Evolutionary conservation across 2,888 invertebrate species (phyloP).

Genomic region (Tinea semifulvella): DNA sequence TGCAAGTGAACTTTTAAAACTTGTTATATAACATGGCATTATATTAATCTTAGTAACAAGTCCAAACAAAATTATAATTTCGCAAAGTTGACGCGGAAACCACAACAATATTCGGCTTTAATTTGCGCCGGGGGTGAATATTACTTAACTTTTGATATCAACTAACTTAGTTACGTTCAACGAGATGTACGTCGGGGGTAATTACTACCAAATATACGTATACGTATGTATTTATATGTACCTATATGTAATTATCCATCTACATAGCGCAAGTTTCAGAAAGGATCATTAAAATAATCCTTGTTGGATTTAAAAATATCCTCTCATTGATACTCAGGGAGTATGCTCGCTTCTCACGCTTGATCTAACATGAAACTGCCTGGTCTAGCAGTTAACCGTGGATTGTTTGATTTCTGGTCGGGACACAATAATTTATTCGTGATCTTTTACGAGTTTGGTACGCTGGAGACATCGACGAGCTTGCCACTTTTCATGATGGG

Average conservation of each 20-base stretch:
- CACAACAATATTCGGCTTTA: conserved; percentile 10
- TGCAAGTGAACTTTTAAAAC: not conserved
- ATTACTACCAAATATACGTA: not conserved
- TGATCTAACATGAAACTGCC: no score
- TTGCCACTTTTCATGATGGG: no score
- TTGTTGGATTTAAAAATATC: no score
- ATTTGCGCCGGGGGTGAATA: conserved; percentile 5
- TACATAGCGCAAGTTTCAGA: no score
- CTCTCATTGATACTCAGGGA: no score
- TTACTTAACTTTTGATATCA: conserved; percentile 10
- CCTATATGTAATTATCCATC: not conserved
- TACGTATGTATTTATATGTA: not conserved
- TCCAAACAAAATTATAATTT: conserved; percentile 10
- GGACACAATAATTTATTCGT: no score
- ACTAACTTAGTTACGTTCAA: conserved; percentile 6
- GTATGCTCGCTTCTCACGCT: no score
- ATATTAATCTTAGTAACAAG: conserved; percentile 5
- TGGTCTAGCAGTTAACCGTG: no score
- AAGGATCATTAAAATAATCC: no score
- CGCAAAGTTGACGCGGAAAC: conserved; percentile 5
- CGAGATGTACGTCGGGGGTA: not conserved
- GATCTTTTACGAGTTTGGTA: no score
- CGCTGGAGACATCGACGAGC: no score
- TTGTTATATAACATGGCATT: not conserved
- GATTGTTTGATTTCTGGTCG: no score